phyloP scores from a whole-genome alignment of 1,140 invertebrate genomes.

The Penaeus vannamei region DNA sequence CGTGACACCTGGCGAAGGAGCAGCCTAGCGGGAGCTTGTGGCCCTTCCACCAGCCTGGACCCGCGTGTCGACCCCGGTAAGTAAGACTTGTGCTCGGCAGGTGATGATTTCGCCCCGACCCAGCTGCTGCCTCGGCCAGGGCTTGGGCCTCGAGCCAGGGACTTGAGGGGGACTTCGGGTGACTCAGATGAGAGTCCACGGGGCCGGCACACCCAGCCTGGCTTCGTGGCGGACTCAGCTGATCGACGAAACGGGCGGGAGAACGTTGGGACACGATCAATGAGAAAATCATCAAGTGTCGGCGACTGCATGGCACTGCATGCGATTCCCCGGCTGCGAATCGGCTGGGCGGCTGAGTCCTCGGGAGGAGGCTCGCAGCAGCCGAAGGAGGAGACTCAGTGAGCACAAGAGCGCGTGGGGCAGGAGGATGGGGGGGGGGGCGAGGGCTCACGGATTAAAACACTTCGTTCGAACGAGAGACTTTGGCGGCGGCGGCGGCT shows the following conservation, averaged over 20 bases:
- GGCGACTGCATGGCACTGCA: constrained; percentile 3
- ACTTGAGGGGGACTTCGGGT: not conserved
- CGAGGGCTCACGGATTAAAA: too few species aligned
- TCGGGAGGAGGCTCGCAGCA: not conserved
- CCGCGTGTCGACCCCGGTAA: constrained; percentile 47
- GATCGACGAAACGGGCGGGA: constrained; percentile 31
- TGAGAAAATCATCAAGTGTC: constrained; percentile 50
- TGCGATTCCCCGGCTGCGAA: not conserved
- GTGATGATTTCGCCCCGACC: too few species aligned
- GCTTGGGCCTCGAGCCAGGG: not conserved
- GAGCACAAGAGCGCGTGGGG: not conserved
- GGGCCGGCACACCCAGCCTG: constrained; percentile 45
- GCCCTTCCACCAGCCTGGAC: constrained; percentile 34
- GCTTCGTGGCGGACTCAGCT: constrained; percentile 39
- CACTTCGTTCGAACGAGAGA: constrained; percentile 9
- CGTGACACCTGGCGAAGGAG: not conserved
- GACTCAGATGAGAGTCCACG: not conserved
- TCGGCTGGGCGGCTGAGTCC: not conserved
- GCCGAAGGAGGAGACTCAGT: constrained; percentile 23
- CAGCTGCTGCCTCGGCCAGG: not conserved
- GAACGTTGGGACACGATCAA: constrained; percentile 54
- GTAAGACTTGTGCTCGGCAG: constrained; percentile 3
- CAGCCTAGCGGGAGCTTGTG: not conserved
- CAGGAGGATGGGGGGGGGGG: not conserved
- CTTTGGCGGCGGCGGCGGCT: not conserved